phyloP scores from a whole-genome alignment of 53 echinoderm and acorn worm genomes.

The Crossaster papposus region DNA sequence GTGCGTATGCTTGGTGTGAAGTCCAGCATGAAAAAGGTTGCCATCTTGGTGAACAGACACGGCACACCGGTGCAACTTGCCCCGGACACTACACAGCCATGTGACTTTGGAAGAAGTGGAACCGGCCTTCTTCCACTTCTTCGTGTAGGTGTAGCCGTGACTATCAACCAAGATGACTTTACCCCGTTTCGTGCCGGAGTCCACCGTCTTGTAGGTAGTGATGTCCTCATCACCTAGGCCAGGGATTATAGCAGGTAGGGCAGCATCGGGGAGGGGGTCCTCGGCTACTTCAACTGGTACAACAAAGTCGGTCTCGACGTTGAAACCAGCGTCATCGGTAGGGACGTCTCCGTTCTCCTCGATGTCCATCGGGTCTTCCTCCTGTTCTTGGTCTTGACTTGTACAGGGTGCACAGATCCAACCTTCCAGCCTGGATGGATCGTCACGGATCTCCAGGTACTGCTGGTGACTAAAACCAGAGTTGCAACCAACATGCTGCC shows the following conservation, averaged over 20 bases:
- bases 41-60: slow-evolving; percentile 38
- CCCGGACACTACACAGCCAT: slow-evolving; percentile 29
- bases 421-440: not conserved
- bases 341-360: not conserved
- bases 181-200: slow-evolving; percentile 8
- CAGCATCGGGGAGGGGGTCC: not conserved
- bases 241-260: not conserved
- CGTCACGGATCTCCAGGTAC: not conserved
- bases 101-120: not conserved
- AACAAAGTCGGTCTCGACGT: slow-evolving; percentile 11
- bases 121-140: slow-evolving; percentile 14
- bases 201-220: slow-evolving; percentile 5
- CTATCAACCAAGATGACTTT: slow-evolving; percentile 7
- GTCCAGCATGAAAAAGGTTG: not conserved
- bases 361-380: no score
- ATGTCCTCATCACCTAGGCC: not conserved
- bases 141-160: slow-evolving; percentile 19
- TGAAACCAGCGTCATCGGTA: slow-evolving; percentile 6
- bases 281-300: not conserved
- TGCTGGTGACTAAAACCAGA: slow-evolving; percentile 1
- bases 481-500: slow-evolving; percentile 9
- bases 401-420: not conserved
- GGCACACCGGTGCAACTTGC: slow-evolving; percentile 16
- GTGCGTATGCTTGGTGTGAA: slow-evolving; percentile 8
- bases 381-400: no score